Evolutionary conservation across 2,113 vertebrate species (phyloP).

Genomic region (Melanerpes aurifrons): DNA sequence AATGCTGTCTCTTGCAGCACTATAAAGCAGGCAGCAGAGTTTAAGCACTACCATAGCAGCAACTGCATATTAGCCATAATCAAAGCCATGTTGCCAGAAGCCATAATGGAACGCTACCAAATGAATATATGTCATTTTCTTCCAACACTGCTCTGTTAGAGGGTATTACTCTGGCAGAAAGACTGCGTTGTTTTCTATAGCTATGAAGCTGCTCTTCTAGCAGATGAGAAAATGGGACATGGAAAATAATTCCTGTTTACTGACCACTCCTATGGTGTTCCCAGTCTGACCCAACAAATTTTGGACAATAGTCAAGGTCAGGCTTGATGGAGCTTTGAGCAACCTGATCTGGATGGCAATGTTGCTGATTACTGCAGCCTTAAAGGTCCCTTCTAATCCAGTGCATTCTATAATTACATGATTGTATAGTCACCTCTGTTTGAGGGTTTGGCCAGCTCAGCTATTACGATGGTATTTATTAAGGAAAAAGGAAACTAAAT

Average conservation of each 20-base stretch:
- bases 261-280: background rate
- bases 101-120: background rate
- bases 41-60: background rate
- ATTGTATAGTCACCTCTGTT: background rate
- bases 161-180: background rate
- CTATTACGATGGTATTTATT: background rate
- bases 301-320: background rate
- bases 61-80: background rate
- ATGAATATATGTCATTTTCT: background rate
- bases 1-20: background rate
- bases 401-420: too few species aligned
- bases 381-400: too few species aligned
- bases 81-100: background rate
- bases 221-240: background rate
- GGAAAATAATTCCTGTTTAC: background rate
- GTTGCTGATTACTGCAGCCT: too few species aligned
- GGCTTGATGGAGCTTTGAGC: too few species aligned
- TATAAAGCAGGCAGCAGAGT: background rate
- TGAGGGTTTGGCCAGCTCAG: background rate
- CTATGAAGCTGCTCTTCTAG: background rate
- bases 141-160: background rate
- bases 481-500: background rate
- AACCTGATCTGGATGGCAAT: too few species aligned
- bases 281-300: rapidly evolving
- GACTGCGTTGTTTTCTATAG: background rate